Base-by-base conservation (phyloP, 2,888 invertebrate species). In the Chymomyza procnemis region DNA sequence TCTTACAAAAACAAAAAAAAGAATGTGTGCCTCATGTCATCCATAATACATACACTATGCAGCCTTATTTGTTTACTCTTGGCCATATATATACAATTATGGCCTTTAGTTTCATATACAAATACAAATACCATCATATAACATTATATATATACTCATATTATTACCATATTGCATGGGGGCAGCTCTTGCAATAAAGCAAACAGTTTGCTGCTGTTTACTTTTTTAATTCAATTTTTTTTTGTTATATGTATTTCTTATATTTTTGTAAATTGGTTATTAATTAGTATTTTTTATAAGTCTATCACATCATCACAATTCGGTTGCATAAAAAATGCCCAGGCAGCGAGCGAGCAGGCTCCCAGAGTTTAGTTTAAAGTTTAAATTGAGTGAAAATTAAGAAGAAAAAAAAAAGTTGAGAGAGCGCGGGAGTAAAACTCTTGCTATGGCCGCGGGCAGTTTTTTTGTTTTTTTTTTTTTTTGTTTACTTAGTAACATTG, bases 231-330 rank as follows among this genome's bases (percentile, higher is more conserved):
- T 47, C 16, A 47, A 4, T 18, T 16, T 19, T 9, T 48, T 48
- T 48, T 48, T 48, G 48, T 48, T 50, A 26, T 26, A 26, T 26
- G 26, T 26, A 26, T 26, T 26, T 26, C 26, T 26, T 26, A 26
- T 26, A 6, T 26, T 48, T 48, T 1, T 41, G 34, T 41, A 41
- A 41, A 41, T 58, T 72, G 77, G 71, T 82, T 73, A 73, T 76
- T 82, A 76, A 79, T 87, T 87, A 79, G 78, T 83, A 83, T 83
- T 73, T 87, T 85, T 80, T 77, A 85, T 88, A 89, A 89, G 89
- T 89, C 89, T 89, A 89, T 89, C 89, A 89, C 90, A 89, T 89
- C 90, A 89, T 89, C 89, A 90, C 89, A 89, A 89, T 88, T 89
- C 73, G 84, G 82, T 83, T 85, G 85, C 84, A 86, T 81, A 71